Evolutionary conservation across 1,140 invertebrate species (phyloP), one percentile per base, ranked within the genome.

Genomic region (Drosophila persimilis): DNA sequence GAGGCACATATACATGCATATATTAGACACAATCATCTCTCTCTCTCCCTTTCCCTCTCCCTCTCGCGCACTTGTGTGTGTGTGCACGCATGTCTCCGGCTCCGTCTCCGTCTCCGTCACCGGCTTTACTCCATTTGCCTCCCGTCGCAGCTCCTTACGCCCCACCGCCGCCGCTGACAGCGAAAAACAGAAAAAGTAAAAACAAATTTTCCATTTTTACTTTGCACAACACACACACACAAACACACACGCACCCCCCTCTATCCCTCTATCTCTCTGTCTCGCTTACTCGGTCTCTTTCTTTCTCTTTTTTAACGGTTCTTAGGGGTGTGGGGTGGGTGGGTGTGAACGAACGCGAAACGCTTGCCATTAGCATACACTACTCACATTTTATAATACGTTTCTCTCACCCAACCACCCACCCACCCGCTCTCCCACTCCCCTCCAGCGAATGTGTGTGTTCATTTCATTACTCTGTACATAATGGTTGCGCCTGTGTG

Each of bases 161-260:
- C 7, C 29, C 29, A 8, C 29, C 6, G 6, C 26, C 8, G 29
- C 39, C 43, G 53, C 51, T 66, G 43, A 54, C 61, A 54, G 62
- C 52, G 20, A 31, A 61, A 29, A 80, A 47, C 73, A 53, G 51
- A 73, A 62, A 61, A 78, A 67, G 56, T 63, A 77, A 59, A 77
- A 83, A 81, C 73, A 86, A 86, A 81, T 81, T 88, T 85, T 69
- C 63, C 83, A 88, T 88, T 86, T 85, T 80, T 80, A 86, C 77
- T 73, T 79, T 65, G 56, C 57, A 53, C 26, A 17, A 17, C 17
- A 0, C 20, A 35, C 31, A 31, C 31, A 31, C 31, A 31, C 31
- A 9, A 8, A 11, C 11, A 39, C 11, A 9, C 31, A 35, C 31
- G 9, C 26, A 20, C 26, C 7, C 22, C 11, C 11, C 8, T 20